Conservation (phyloP, 2,797 vertebrate genomes). For the Hydrophis major region DNA sequence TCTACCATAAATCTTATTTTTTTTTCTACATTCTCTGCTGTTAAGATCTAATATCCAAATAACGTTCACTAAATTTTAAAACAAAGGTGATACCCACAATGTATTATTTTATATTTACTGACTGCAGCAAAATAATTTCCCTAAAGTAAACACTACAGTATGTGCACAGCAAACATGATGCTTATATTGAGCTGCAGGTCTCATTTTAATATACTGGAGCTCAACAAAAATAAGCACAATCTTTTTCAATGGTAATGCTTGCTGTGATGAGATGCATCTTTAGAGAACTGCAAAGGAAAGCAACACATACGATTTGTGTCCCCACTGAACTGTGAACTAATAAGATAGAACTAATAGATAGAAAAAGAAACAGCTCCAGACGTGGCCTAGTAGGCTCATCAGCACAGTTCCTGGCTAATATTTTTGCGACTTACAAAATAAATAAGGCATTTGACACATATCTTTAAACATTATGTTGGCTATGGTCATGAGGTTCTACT, state of each 20-base stretch:
- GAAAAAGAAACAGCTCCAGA: constrained; percentile 9
- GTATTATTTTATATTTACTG: not conserved
- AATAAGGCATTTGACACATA: not conserved
- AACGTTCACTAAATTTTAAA: not conserved
- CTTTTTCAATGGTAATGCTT: not conserved
- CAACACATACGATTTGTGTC: not conserved
- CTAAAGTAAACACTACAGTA: not conserved
- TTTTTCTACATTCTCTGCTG: not conserved
- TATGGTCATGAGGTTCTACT: not conserved
- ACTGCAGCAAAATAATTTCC: not conserved
- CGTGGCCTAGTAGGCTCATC: not conserved
- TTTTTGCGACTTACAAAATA: not conserved
- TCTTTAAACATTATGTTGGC: not conserved
- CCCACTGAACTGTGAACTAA: constrained; percentile 1
- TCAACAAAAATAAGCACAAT: not conserved
- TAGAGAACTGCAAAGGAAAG: not conserved
- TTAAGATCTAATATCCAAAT: not conserved
- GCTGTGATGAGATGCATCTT: not conserved
- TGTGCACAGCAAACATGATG: not conserved
- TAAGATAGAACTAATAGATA: constrained; percentile 18
- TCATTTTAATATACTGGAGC: not conserved
- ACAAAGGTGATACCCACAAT: not conserved
- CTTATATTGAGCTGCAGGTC: not conserved
- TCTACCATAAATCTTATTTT: not conserved
- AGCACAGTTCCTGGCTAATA: not conserved